Percentiles rank a stretch among this genome's conserved stretches.
phyloP scores from a whole-genome alignment of 2,888 invertebrate species.

The Drosophila mercatorum region DNA sequence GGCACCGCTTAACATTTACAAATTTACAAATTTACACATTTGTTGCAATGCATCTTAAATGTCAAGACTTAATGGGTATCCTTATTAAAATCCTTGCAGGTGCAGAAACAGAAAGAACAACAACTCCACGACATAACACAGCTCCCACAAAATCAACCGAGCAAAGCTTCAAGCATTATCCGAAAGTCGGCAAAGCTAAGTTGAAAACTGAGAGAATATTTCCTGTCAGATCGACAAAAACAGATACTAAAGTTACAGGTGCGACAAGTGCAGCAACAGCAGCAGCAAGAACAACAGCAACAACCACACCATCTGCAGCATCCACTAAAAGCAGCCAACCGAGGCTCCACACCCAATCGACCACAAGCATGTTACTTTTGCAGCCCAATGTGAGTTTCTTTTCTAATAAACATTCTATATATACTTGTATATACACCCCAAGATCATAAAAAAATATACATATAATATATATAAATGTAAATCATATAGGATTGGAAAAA shows the following conservation, averaged over 20 bases:
- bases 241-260: slow-evolving; percentile 28
- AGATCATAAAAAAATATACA: not conserved
- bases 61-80: slow-evolving; percentile 14
- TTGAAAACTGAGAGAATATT: slow-evolving; percentile 51
- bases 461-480: not conserved
- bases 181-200: slow-evolving; percentile 46
- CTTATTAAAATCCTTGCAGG: slow-evolving; percentile 59
- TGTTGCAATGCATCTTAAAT: slow-evolving; percentile 24
- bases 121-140: slow-evolving; percentile 45
- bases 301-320: slow-evolving; percentile 43
- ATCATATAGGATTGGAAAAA: too few relatives aligned
- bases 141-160: slow-evolving; percentile 30
- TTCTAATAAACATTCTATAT: not conserved
- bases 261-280: slow-evolving; percentile 38
- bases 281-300: slow-evolving; percentile 17
- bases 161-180: slow-evolving; percentile 9
- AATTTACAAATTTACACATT: slow-evolving; percentile 4
- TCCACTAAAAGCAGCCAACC: slow-evolving; percentile 72
- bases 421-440: not conserved
- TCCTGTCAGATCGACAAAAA: slow-evolving; percentile 43
- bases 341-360: slow-evolving; percentile 77
- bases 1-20: slow-evolving; percentile 67
- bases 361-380: slow-evolving; percentile 96
- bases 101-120: slow-evolving; percentile 52
- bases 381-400: slow-evolving; percentile 91